Evolutionary conservation across 2,797 vertebrate genomes (phyloP).

Genomic region (Caiman crocodilus): DNA sequence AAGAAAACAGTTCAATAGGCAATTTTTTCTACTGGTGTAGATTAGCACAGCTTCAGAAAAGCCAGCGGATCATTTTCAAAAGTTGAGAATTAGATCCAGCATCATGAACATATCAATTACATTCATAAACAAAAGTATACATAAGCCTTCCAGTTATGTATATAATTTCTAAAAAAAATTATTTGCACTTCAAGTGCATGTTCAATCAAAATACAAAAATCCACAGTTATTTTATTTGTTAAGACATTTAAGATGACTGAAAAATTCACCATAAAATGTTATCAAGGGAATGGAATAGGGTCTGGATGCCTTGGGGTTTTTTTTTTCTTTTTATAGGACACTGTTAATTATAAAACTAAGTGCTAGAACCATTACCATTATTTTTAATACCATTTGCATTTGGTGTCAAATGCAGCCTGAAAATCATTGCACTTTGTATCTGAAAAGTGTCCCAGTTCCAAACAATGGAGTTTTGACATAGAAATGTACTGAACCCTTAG

Average conservation of each 20-base stretch:
- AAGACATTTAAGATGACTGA: neutral
- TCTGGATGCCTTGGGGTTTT: neutral
- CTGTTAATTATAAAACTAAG: neutral
- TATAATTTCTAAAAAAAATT: neutral
- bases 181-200: rapidly evolving
- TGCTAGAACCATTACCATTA: neutral
- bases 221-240: neutral
- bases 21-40: neutral
- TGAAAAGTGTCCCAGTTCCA: neutral
- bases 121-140: neutral
- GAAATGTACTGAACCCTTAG: neutral
- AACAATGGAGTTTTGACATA: neutral
- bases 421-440: neutral
- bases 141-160: neutral
- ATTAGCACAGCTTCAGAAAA: neutral
- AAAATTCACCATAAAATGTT: neutral
- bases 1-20: neutral
- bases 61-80: neutral
- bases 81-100: neutral
- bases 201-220: neutral
- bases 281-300: neutral
- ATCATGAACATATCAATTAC: neutral
- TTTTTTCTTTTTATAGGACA: neutral
- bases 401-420: neutral
- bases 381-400: neutral